Evolutionary conservation across 2,113 vertebrate genomes (phyloP).

Genomic region (Malurus alboscapulatus): DNA sequence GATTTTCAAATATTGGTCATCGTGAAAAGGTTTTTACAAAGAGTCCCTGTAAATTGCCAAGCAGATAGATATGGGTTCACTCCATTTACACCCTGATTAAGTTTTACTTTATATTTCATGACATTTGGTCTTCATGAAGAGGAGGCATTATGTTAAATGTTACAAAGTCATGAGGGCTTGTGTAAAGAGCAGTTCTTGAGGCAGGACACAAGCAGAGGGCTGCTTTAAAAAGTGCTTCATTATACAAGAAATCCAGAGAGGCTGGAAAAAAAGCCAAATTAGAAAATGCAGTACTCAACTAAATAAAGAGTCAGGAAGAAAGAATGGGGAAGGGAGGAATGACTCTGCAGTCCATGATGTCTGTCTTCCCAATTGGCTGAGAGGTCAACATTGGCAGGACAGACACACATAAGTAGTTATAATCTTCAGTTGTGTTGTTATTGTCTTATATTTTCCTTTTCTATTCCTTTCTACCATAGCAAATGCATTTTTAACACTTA

Average conservation of each 20-base stretch:
- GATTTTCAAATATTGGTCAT: neutral
- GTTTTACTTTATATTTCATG: neutral
- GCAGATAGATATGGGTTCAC: neutral
- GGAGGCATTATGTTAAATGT: neutral
- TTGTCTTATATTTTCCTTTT: neutral
- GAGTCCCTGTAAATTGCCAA: neutral
- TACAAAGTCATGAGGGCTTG: neutral
- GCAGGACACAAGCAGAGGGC: neutral
- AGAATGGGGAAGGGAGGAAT: neutral
- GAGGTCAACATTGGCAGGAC: neutral
- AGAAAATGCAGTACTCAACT: neutral
- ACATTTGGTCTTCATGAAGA: neutral
- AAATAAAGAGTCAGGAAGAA: neutral
- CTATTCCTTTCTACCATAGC: neutral
- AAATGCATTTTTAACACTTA: neutral
- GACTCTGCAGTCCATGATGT: neutral
- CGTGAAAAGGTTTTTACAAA: neutral
- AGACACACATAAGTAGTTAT: neutral
- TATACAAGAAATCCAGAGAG: neutral
- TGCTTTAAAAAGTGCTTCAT: neutral
- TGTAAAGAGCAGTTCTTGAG: neutral
- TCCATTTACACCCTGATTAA: neutral
- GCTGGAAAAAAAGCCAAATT: neutral
- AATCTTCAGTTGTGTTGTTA: neutral
- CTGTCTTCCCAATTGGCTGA: neutral